Conservation (phyloP, 2,797 vertebrate species). For the Harpagifer antarcticus region DNA sequence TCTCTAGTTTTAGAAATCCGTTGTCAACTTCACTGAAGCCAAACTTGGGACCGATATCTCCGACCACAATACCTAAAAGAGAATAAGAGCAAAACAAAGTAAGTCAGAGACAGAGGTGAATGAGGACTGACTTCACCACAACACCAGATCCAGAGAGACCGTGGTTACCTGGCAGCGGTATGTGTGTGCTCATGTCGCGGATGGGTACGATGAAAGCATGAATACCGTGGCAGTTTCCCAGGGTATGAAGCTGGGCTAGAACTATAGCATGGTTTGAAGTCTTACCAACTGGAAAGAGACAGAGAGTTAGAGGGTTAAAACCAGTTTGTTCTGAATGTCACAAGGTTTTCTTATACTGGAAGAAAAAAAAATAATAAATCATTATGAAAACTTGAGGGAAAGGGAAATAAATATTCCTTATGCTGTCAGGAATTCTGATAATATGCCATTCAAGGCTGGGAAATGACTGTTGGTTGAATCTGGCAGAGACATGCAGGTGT, state of each 20-base stretch:
- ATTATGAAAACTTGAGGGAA: neutral
- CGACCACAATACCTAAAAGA: conserved; percentile 88
- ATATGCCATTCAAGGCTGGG: neutral
- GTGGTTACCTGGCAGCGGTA: conserved; percentile 92
- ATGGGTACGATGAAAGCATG: conserved; percentile 97
- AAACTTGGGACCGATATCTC: conserved; percentile 98
- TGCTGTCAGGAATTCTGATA: neutral
- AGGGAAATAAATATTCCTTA: neutral
- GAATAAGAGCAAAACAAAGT: neutral
- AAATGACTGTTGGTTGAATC: neutral
- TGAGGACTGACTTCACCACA: neutral
- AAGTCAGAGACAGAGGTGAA: neutral
- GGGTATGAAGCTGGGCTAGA: conserved; percentile 94
- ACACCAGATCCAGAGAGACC: conserved; percentile 3
- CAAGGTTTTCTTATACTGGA: neutral
- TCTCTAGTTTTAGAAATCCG: conserved; percentile 95
- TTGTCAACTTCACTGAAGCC: conserved; percentile 97
- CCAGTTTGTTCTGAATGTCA: neutral
- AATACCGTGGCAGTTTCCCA: conserved; percentile 90
- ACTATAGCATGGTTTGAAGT: conserved; percentile 96
- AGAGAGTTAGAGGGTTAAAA: neutral
- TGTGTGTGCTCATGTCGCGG: conserved; percentile 90
- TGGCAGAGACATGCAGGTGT: neutral
- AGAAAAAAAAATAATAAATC: neutral
- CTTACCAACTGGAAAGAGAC: conserved; percentile 90